Conservation (phyloP, 2,797 vertebrate species). For the Lutra lutra region DNA sequence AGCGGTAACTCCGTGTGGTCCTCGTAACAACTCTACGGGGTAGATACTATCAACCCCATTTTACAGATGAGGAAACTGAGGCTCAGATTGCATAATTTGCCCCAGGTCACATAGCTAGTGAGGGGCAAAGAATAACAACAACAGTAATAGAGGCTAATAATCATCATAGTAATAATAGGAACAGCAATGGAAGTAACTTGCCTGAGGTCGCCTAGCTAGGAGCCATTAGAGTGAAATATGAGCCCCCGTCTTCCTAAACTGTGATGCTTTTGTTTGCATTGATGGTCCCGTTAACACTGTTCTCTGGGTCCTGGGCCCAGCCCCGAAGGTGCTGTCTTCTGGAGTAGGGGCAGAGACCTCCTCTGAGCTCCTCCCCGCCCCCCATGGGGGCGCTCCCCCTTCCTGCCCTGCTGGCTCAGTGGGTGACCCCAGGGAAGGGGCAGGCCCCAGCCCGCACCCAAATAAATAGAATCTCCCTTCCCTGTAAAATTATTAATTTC, state of each 20-base stretch:
- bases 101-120: not conserved
- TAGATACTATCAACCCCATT: not conserved
- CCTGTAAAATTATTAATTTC: constrained; percentile 89
- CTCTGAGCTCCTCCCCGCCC: constrained; percentile 59
- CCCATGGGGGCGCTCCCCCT: accelerated
- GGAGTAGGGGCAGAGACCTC: not conserved
- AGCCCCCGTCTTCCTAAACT: not conserved
- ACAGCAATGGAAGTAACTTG: not conserved
- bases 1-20: not conserved
- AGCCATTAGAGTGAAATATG: not conserved
- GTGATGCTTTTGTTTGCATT: not conserved
- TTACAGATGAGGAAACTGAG: constrained; percentile 32
- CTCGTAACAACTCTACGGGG: not conserved
- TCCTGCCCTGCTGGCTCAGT: not conserved
- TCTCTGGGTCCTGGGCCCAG: not conserved
- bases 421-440: constrained; percentile 57
- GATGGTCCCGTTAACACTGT: not conserved
- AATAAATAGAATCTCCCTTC: constrained; percentile 80
- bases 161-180: not conserved
- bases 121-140: not conserved
- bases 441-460: constrained; percentile 55
- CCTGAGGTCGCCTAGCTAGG: not conserved
- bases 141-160: not conserved
- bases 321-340: not conserved
- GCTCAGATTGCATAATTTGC: not conserved